Conservation (phyloP, 1,140 invertebrate genomes). For the Lycorma delicatula region DNA sequence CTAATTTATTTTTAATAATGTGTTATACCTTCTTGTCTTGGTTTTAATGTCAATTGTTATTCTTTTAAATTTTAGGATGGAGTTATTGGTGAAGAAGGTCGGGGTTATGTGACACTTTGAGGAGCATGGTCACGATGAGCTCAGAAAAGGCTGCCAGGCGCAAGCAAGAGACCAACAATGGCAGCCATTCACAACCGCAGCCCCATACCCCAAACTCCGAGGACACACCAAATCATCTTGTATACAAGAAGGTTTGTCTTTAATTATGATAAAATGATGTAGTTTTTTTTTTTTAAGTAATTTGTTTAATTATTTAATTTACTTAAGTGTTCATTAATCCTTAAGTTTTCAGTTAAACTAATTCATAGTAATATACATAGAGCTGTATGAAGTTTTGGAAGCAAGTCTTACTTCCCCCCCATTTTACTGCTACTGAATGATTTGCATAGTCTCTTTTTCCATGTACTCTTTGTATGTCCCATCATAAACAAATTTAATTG, state of each 20-base stretch:
- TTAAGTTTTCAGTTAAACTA: neutral
- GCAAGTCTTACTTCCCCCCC: too few species aligned
- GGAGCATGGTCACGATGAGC: conserved; percentile 44
- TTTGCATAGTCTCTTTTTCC: too few species aligned
- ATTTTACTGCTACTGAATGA: too few species aligned
- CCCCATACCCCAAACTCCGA: conserved; percentile 33
- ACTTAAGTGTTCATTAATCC: too few species aligned
- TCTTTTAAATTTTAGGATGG: neutral
- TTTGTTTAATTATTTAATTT: neutral
- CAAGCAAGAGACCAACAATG: conserved; percentile 17
- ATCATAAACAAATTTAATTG: neutral
- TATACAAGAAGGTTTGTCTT: conserved; percentile 49
- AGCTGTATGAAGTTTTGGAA: too few species aligned
- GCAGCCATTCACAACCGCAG: conserved; percentile 25
- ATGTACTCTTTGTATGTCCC: too few species aligned
- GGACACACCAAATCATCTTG: conserved; percentile 49
- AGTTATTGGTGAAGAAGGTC: neutral
- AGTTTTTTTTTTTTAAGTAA: neutral
- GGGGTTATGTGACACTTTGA: neutral
- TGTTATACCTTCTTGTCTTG: too few species aligned
- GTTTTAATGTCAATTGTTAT: too few species aligned
- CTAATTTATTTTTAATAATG: too few species aligned
- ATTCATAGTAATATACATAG: too few species aligned
- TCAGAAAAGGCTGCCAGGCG: conserved; percentile 42
- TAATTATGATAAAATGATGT: neutral